Conservation (phyloP, 2,113 vertebrate species). For the Ciconia maguari region DNA sequence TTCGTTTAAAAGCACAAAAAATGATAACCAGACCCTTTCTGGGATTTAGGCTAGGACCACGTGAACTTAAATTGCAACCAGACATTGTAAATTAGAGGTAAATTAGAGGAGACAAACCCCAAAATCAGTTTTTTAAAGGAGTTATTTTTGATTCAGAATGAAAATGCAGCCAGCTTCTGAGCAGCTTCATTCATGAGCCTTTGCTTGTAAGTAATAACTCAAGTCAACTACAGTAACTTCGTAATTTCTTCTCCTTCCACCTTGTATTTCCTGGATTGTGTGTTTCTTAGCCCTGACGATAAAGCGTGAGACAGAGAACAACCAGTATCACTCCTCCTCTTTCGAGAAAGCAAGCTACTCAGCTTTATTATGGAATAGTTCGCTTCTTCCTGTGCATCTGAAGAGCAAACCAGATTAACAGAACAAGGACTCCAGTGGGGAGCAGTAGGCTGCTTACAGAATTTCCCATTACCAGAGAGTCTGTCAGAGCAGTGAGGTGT, state of each 20-base stretch:
- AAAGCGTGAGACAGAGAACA: not conserved
- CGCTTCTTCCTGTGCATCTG: not conserved
- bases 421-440: not conserved
- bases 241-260: not conserved
- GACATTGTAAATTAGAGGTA: not conserved
- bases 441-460: not conserved
- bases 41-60: not conserved
- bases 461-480: not conserved
- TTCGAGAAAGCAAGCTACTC: not conserved
- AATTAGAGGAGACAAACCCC: not conserved
- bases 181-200: not conserved
- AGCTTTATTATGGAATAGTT: not conserved
- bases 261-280: not conserved
- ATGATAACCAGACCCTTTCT: not conserved
- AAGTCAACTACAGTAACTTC: not conserved
- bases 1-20: not conserved
- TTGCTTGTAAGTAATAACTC: not conserved
- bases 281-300: not conserved
- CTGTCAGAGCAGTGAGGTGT: not conserved
- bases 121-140: not conserved
- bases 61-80: not conserved
- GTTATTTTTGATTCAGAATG: not conserved
- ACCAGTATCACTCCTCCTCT: not conserved
- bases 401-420: slow-evolving; percentile 4
- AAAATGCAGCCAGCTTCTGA: not conserved